Evolutionary conservation across 2,888 invertebrate genomes (phyloP), one percentile per base, ranked within the genome.

Genomic region (Resseliella maxima): DNA sequence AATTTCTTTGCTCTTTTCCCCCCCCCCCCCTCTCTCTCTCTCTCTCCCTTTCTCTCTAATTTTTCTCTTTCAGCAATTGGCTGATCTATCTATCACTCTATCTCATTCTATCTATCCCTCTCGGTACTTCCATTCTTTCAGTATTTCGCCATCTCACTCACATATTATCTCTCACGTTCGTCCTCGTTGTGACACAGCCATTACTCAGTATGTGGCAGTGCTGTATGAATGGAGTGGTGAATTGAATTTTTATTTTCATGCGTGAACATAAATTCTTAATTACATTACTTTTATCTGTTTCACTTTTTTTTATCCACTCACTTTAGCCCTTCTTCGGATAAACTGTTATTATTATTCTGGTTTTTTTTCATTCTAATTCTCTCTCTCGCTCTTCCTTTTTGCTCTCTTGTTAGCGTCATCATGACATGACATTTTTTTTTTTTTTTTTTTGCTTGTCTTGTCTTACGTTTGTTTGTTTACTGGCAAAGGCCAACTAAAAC

Each of bases 231-330:
- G 72, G 31, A 72, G 72, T 31, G 18, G 31, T 31, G 72, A 72
- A 72, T 72, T 72, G 72, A 72, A 38, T 83, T 83, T 81, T 81
- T 81, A 81, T 81, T 81, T 83, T 83, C 83, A 83, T 83, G 83
- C 83, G 83, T 83, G 83, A 83, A 83, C 83, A 83, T 83, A 83
- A 83, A 83, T 83, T 83, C 83, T 83, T 83, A 83, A 83, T 83
- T 83, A 83, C 83, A 83, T 38, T 83, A 83, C 38, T 83, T 83
- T 83, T 83, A 38, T 83, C 83, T 83, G 38, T 12, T 38, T 83
- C 41, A 38, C 83, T 38, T 35, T 38, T 81, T 83, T 83, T 83
- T 83, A 38, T 38, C 83, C 83, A 24, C 38, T 31, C 72, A 72
- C 72, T 72, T 72, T 72, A 72, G 31, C 72, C 72, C 72, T 72